Conservation (phyloP, 2,797 vertebrate genomes). For the Prunella strophiata region DNA sequence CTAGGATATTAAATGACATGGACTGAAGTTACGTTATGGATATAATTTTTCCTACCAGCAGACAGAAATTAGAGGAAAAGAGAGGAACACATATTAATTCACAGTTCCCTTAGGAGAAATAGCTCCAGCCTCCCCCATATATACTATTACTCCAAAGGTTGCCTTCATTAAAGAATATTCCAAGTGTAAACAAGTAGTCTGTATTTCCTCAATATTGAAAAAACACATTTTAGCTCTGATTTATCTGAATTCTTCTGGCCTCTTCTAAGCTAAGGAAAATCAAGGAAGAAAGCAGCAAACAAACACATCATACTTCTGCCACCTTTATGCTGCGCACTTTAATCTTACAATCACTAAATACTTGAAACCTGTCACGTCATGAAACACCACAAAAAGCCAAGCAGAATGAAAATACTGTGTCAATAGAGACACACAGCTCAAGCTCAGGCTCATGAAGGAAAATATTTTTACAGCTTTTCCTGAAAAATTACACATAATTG, state of each 20-base stretch:
- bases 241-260: background rate
- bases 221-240: background rate
- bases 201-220: background rate
- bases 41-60: background rate
- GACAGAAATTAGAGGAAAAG: constrained; percentile 7
- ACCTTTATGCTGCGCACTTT: background rate
- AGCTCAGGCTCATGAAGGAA: background rate
- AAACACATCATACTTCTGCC: background rate
- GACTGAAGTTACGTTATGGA: background rate
- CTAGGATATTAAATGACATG: constrained; percentile 13
- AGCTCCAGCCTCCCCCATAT: background rate
- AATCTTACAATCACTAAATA: background rate
- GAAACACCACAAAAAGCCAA: background rate
- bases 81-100: constrained; percentile 25
- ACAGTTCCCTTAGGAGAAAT: constrained; percentile 28
- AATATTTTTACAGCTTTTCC: background rate
- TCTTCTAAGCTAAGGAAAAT: constrained; percentile 4
- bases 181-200: constrained; percentile 32
- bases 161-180: constrained; percentile 39
- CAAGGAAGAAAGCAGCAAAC: background rate
- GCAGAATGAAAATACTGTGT: background rate
- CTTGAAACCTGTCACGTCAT: background rate
- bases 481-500: background rate
- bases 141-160: background rate
- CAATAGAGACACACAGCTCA: background rate